phyloP scores from a whole-genome alignment of 1,140 invertebrate genomes.

The Penaeus chinensis region DNA sequence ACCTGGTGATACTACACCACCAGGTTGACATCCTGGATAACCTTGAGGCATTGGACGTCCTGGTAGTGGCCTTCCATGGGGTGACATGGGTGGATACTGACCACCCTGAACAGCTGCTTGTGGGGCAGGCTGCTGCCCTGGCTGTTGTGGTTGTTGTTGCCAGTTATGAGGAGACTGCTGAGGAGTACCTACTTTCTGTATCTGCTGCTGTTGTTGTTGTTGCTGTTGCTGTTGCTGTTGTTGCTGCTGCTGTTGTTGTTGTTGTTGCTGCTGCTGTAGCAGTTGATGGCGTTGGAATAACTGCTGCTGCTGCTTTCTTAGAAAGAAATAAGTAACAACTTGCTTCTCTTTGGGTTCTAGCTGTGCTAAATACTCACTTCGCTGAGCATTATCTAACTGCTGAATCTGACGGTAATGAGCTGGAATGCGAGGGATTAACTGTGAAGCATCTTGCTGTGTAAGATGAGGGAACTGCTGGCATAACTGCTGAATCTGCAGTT shows the following conservation, averaged over 20 bases:
- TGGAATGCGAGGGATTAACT: slow-evolving; percentile 64
- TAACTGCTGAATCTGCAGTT: slow-evolving; percentile 74
- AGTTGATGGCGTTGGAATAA: slow-evolving; percentile 65
- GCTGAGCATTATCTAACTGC: slow-evolving; percentile 63
- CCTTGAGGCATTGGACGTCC: slow-evolving; percentile 67
- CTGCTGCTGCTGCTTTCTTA: slow-evolving; percentile 71
- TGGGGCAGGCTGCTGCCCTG: slow-evolving; percentile 53
- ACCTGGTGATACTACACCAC: slow-evolving; percentile 67
- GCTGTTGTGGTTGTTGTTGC: slow-evolving; percentile 57
- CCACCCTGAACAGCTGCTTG: slow-evolving; percentile 63
- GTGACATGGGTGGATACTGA: slow-evolving; percentile 63
- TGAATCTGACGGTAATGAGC: slow-evolving; percentile 61
- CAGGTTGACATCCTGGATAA: slow-evolving; percentile 67
- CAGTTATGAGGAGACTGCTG: slow-evolving; percentile 68
- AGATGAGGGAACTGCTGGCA: slow-evolving; percentile 66
- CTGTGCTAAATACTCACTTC: slow-evolving; percentile 72
- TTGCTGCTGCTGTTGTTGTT: slow-evolving; percentile 63
- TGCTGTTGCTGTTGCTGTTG: slow-evolving; percentile 54
- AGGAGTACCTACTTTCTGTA: slow-evolving; percentile 67
- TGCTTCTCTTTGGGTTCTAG: slow-evolving; percentile 68
- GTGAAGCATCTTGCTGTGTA: slow-evolving; percentile 68
- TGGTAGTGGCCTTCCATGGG: slow-evolving; percentile 66
- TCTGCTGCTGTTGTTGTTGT: slow-evolving; percentile 63
- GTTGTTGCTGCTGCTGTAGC: slow-evolving; percentile 60
- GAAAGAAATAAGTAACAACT: slow-evolving; percentile 65